Evolutionary conservation across 2,113 vertebrate genomes (phyloP).

Genomic region (Empidonax alnorum): DNA sequence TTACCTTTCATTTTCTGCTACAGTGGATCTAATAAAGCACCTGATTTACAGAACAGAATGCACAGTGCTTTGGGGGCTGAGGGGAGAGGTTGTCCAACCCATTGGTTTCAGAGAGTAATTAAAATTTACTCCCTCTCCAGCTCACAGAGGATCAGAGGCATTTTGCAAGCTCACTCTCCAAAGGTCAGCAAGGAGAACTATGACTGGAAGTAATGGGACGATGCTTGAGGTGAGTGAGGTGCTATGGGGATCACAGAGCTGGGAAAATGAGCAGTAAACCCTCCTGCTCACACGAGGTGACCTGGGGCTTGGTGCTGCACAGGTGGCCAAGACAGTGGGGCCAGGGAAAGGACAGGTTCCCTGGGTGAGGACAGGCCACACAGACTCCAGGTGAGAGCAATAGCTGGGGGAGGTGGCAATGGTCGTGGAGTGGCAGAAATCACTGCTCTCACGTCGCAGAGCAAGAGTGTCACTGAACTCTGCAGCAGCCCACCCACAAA

Average conservation of each 20-base stretch:
- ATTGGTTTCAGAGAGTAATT: not conserved
- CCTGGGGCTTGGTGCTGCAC: fast-evolving
- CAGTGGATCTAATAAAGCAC: not conserved
- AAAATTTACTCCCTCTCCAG: not conserved
- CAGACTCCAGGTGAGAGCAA: fast-evolving
- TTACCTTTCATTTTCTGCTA: slow-evolving; percentile 8
- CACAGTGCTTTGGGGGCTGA: not conserved
- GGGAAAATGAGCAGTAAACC: not conserved
- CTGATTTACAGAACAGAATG: not conserved
- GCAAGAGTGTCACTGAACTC: not conserved
- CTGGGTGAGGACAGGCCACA: fast-evolving
- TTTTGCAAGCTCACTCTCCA: not conserved
- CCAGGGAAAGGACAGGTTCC: not conserved
- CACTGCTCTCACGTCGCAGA: not conserved
- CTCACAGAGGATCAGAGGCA: not conserved
- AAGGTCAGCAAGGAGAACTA: not conserved
- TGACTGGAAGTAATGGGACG: not conserved
- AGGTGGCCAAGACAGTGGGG: fast-evolving
- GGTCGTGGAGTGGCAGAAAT: not conserved
- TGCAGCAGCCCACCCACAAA: not conserved
- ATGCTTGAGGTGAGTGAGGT: not conserved
- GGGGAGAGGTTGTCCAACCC: not conserved
- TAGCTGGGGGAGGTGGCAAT: not conserved
- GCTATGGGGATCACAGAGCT: not conserved
- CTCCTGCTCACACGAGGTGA: fast-evolving